Conservation (phyloP, 2,888 invertebrate species). For the Leptopterna dolabrata region DNA sequence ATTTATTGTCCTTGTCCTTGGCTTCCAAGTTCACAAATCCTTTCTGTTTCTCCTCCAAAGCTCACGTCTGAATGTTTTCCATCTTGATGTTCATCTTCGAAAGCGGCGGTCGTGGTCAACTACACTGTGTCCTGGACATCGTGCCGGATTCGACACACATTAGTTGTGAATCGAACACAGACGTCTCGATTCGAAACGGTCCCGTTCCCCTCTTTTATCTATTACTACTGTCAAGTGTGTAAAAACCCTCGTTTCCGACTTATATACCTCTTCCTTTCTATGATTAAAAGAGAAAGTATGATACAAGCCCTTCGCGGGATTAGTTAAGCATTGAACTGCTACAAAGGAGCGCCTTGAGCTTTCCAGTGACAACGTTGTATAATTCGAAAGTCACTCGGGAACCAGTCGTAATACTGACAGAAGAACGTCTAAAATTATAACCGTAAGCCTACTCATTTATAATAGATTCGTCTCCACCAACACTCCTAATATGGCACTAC, state of each 20-base stretch:
- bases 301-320: not conserved
- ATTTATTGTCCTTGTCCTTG: no score
- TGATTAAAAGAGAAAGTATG: not conserved
- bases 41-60: no score
- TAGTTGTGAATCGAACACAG: not conserved
- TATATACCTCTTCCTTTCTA: not conserved
- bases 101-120: no score
- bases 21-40: no score
- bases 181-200: slow-evolving; percentile 28
- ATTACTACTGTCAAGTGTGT: not conserved
- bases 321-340: not conserved
- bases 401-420: no score
- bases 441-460: no score
- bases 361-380: not conserved
- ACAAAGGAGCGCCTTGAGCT: not conserved
- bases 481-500: no score
- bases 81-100: no score
- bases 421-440: no score
- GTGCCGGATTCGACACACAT: slow-evolving; percentile 6
- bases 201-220: not conserved
- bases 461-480: no score
- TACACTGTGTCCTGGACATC: not conserved
- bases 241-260: slow-evolving; percentile 18
- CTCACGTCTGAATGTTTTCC: no score
- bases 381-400: no score